Evolutionary conservation across 1,140 invertebrate genomes (phyloP).

Genomic region (Zaprionus ghesquierei): DNA sequence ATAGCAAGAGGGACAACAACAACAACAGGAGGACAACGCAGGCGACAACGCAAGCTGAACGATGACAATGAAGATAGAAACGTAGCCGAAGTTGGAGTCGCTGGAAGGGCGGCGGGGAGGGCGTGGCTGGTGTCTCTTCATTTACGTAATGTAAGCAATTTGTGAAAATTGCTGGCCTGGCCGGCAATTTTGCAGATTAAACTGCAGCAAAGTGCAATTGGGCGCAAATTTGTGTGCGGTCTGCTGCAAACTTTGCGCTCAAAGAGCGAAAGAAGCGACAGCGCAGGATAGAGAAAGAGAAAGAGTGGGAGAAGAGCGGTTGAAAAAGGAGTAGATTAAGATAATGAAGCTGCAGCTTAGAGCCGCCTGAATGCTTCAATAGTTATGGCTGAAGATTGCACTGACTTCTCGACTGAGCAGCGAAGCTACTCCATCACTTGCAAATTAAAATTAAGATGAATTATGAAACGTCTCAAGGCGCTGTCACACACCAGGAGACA

Average conservation of each 20-base stretch:
- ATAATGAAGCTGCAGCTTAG: conserved; percentile 78
- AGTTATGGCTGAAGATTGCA: conserved; percentile 27
- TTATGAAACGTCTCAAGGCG: conserved; percentile 58
- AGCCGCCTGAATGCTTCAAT: conserved; percentile 28
- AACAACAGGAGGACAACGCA: not conserved
- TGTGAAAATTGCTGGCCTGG: conserved; percentile 71
- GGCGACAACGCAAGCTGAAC: conserved; percentile 13
- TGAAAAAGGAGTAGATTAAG: conserved; percentile 77
- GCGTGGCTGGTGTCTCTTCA: conserved; percentile 62
- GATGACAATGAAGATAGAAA: conserved; percentile 49
- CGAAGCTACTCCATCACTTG: conserved; percentile 75
- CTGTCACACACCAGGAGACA: conserved; percentile 46
- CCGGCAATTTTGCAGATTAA: conserved; percentile 75
- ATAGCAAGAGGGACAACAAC: not conserved
- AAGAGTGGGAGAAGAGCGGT: not conserved
- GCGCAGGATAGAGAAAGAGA: not conserved
- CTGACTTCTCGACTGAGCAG: conserved; percentile 12
- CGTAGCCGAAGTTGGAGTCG: conserved; percentile 3
- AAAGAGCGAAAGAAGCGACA: not conserved
- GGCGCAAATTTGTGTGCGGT: conserved; percentile 74
- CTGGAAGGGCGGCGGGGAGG: not conserved
- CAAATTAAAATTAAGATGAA: conserved; percentile 81
- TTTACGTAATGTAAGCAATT: conserved; percentile 81
- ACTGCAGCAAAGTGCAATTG: conserved; percentile 79
- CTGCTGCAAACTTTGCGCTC: conserved; percentile 65